Percentiles rank a stretch among this genome's conserved stretches.
Conservation (phyloP, 2,888 invertebrate species). For the Oasisia sp. region DNA sequence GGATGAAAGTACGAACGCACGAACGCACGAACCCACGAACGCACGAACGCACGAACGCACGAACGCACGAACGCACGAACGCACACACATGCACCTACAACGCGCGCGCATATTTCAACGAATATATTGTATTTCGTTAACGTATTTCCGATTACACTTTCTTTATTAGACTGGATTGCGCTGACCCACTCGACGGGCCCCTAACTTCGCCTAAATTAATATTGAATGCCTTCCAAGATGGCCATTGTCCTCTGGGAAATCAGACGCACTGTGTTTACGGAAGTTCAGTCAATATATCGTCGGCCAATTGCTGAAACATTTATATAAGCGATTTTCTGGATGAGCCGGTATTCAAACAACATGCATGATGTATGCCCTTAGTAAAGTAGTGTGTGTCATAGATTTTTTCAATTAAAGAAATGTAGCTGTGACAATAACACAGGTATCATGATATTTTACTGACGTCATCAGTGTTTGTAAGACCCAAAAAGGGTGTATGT, state of each 20-base stretch:
- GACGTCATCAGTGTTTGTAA: too few species aligned
- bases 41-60: background rate
- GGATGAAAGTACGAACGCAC: background rate
- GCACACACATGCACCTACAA: background rate
- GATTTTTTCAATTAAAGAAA: background rate
- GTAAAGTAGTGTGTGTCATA: background rate
- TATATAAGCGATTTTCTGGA: background rate
- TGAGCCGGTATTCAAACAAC: background rate
- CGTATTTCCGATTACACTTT: background rate
- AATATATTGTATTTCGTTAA: background rate
- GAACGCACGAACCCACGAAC: background rate
- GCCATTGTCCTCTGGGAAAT: background rate
- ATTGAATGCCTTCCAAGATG: background rate
- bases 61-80: background rate
- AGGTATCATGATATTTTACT: too few species aligned
- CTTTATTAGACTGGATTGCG: background rate
- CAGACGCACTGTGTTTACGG: background rate
- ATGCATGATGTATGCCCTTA: background rate
- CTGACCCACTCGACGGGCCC: background rate
- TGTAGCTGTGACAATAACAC: background rate
- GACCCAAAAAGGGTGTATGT: too few species aligned
- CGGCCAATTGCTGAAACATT: background rate
- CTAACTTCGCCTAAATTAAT: background rate
- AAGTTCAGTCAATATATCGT: background rate
- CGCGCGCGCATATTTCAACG: background rate